Evolutionary conservation across 2,888 invertebrate genomes (phyloP).

Genomic region (Biston betularia): DNA sequence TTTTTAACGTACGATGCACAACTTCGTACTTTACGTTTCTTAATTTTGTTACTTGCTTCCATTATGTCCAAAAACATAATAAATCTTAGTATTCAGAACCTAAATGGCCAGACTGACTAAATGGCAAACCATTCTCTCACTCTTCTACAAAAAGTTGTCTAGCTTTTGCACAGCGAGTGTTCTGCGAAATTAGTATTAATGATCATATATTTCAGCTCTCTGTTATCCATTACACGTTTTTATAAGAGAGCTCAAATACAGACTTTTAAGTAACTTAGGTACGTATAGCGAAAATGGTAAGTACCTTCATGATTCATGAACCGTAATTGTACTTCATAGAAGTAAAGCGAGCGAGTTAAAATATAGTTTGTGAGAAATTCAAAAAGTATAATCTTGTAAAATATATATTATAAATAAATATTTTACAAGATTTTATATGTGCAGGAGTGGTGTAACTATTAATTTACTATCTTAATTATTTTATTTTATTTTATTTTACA

Average conservation of each 20-base stretch:
- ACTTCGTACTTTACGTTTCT: neutral
- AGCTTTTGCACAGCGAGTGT: neutral
- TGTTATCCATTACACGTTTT: conserved; percentile 1
- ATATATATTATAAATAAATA: no score
- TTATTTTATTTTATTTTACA: no score
- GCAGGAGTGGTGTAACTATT: no score
- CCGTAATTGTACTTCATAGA: no score
- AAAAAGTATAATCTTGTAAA: no score
- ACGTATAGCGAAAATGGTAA: no score
- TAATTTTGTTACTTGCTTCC: neutral
- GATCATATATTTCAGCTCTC: conserved; percentile 16
- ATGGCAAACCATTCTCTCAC: conserved; percentile 14
- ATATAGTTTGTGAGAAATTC: no score
- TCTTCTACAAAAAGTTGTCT: conserved; percentile 9
- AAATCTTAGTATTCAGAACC: conserved; percentile 14
- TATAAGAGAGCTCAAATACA: neutral
- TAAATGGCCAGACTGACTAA: conserved; percentile 15
- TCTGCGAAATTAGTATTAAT: conserved; percentile 20
- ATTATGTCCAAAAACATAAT: conserved; percentile 11
- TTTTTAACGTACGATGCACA: no score
- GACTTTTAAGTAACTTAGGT: neutral
- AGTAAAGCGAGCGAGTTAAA: no score
- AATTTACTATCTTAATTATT: no score
- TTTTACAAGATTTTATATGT: no score
- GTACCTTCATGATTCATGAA: no score